phyloP scores from a whole-genome alignment of 1,140 invertebrate genomes.

The Philopotamus ludificatus region DNA sequence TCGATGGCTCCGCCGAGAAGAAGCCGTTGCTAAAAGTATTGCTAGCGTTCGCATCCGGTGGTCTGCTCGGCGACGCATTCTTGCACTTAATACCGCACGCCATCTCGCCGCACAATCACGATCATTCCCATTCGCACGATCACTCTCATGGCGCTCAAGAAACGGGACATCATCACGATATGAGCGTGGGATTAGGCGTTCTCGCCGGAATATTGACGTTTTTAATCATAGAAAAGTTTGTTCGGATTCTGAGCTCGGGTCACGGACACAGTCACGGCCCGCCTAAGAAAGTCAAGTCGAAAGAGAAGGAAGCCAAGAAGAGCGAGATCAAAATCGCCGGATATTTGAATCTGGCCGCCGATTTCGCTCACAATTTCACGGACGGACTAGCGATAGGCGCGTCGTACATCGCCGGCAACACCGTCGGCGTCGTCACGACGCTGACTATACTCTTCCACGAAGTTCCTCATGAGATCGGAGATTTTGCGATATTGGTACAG shows the following conservation, averaged over 20 bases:
- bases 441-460: conserved; percentile 94
- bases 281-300: conserved; percentile 46
- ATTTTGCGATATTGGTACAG: conserved; percentile 95
- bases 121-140: conserved; percentile 53
- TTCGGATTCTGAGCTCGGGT: conserved; percentile 83
- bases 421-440: conserved; percentile 83
- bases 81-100: conserved; percentile 96
- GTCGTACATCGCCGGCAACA: conserved; percentile 88
- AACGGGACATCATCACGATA: conserved; percentile 67
- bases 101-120: conserved; percentile 63
- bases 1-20: conserved; percentile 82
- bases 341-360: conserved; percentile 91
- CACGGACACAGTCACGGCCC: conserved; percentile 60
- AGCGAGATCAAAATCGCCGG: conserved; percentile 87
- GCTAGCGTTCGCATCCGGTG: conserved; percentile 92
- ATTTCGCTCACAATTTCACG: conserved; percentile 96
- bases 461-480: conserved; percentile 97
- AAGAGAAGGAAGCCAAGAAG: conserved; percentile 52
- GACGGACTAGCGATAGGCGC: conserved; percentile 96
- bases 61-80: conserved; percentile 93
- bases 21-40: conserved; percentile 85
- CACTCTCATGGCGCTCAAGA: conserved; percentile 59
- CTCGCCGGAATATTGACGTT: conserved; percentile 89
- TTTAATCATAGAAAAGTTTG: conserved; percentile 89
- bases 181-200: conserved; percentile 86